These are phyloP conservation scores for Ginglymostoma cirratum DNA, from an alignment of 2,113 vertebrate genomes.

Conservation along the genomic window DNA sequence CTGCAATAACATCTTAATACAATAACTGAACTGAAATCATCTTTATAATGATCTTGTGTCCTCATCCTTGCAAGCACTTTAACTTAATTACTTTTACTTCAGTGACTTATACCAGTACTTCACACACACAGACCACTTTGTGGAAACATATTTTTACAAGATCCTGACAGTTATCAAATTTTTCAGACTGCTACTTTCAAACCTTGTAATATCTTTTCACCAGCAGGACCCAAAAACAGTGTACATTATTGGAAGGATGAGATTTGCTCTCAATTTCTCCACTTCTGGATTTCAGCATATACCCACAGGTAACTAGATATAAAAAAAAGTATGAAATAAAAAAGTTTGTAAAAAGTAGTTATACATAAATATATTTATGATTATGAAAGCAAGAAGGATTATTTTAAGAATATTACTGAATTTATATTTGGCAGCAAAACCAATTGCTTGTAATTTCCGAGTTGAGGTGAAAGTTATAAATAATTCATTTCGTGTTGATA, in stretches of 20 bases:
- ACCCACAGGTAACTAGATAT: constrained; percentile 13
- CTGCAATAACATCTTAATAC: no score
- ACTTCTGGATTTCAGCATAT: not conserved
- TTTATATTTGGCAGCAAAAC: no score
- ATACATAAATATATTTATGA: not conserved
- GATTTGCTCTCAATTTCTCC: not conserved
- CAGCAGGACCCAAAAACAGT: not conserved
- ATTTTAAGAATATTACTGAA: not conserved
- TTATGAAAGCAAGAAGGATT: not conserved
- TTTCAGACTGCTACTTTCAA: not conserved
- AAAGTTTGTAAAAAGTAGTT: not conserved
- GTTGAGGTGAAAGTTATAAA: no score
- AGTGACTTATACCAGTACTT: no score
- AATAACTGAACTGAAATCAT: no score
- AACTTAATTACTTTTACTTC: no score
- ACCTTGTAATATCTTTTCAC: not conserved
- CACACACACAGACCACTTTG: no score
- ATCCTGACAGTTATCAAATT: not conserved
- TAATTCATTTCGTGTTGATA: no score
- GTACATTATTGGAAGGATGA: not conserved
- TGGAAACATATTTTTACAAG: no score
- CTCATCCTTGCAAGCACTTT: no score
- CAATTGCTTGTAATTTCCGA: not conserved
- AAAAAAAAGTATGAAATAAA: not conserved
- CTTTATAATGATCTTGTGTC: no score